Conservation (phyloP, 1,140 invertebrate species). For the Diploscapter pachys region DNA sequence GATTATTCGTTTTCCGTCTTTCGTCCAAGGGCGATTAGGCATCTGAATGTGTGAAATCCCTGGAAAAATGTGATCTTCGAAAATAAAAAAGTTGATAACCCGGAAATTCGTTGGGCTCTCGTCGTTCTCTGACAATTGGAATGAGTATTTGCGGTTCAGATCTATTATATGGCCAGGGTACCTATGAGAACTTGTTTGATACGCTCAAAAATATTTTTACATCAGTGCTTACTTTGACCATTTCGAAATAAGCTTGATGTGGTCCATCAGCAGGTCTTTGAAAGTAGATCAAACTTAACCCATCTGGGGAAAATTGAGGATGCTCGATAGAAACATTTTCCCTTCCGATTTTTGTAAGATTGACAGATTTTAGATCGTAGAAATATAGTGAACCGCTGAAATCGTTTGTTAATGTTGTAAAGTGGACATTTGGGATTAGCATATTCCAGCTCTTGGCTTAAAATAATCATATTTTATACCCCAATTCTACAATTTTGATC, state of each 20-base stretch:
- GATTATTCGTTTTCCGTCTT: conserved; percentile 67
- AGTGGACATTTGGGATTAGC: too few relatives aligned
- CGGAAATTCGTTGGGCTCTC: conserved; percentile 62
- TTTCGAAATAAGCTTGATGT: conserved; percentile 55
- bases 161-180: neutral
- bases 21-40: conserved; percentile 66
- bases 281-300: conserved; percentile 61
- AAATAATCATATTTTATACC: too few relatives aligned
- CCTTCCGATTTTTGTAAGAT: conserved; percentile 30
- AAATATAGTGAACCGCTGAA: conserved; percentile 51
- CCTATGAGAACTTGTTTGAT: neutral
- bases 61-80: conserved; percentile 61
- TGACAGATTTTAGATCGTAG: conserved; percentile 46
- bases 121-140: conserved; percentile 16
- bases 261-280: conserved; percentile 61
- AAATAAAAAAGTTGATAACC: conserved; percentile 57
- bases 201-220: too few relatives aligned
- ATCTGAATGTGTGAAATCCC: neutral
- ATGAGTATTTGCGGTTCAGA: conserved; percentile 1
- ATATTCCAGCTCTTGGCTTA: too few relatives aligned
- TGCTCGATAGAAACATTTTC: conserved; percentile 44
- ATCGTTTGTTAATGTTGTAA: too few relatives aligned
- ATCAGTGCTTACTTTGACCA: conserved; percentile 4
- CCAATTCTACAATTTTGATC: too few relatives aligned
- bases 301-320: conserved; percentile 61